These are phyloP conservation scores for Trichogramma pretiosum DNA, from an alignment of 1,140 invertebrate species.

Conservation along the genomic window DNA sequence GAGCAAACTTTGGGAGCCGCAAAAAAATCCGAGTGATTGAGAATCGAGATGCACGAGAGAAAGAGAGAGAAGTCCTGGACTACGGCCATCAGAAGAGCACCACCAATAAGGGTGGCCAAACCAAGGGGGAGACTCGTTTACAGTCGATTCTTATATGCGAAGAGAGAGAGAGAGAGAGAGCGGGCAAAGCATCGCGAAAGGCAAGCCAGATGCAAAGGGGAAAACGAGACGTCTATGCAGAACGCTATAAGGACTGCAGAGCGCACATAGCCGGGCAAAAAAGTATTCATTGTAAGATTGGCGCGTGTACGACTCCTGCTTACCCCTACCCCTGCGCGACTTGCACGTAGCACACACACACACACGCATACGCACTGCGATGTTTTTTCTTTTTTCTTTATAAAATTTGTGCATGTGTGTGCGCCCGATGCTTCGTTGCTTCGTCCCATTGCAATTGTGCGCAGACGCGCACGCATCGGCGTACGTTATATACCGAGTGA, in stretches of 20 bases:
- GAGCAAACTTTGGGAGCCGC: too few species aligned
- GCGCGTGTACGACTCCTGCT: constrained; percentile 43
- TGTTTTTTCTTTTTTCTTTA: constrained; percentile 11
- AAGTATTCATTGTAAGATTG: constrained; percentile 45
- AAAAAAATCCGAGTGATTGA: too few species aligned
- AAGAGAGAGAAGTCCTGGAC: too few species aligned
- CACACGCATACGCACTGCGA: neutral
- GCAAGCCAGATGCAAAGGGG: constrained; percentile 9
- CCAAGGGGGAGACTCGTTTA: too few species aligned
- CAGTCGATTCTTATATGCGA: too few species aligned
- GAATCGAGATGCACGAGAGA: too few species aligned
- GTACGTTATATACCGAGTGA: too few species aligned
- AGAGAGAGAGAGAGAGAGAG: too few species aligned
- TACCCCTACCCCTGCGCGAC: constrained; percentile 28
- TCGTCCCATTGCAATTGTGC: neutral
- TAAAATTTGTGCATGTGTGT: too few species aligned
- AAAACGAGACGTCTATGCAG: constrained; percentile 14
- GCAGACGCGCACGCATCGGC: neutral
- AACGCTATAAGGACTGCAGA: neutral
- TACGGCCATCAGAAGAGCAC: too few species aligned
- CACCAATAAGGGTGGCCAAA: too few species aligned
- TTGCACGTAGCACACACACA: too few species aligned
- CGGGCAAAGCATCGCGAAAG: constrained; percentile 5
- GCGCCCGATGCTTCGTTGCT: constrained; percentile 7
- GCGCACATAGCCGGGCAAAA: constrained; percentile 24